Evolutionary conservation across 2,797 vertebrate genomes (phyloP).

Genomic region (Sebastes umbrosus): DNA sequence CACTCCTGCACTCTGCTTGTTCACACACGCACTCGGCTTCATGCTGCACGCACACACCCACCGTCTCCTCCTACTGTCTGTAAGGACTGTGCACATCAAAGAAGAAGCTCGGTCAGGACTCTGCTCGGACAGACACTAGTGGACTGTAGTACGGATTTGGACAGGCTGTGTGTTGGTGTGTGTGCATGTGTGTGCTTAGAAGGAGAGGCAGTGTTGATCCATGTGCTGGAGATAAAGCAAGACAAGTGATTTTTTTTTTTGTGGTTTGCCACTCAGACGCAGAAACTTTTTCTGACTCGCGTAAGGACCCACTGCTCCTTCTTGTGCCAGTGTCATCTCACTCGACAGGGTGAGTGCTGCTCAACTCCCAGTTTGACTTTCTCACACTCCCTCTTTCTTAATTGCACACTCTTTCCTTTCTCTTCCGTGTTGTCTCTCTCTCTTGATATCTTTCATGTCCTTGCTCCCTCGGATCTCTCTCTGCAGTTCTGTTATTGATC

Average conservation of each 20-base stretch:
- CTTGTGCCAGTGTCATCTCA: slow-evolving; percentile 45
- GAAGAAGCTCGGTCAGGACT: slow-evolving; percentile 17
- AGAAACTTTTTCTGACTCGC: slow-evolving; percentile 17
- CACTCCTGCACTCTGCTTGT: slow-evolving; percentile 63
- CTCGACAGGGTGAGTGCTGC: slow-evolving; percentile 72
- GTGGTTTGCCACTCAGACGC: neutral
- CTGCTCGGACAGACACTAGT: slow-evolving; percentile 5
- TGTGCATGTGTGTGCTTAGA: neutral
- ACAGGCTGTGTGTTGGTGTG: neutral
- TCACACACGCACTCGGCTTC: slow-evolving; percentile 67
- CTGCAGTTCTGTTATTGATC: slow-evolving; percentile 31
- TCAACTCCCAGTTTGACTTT: slow-evolving; percentile 5
- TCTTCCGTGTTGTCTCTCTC: slow-evolving; percentile 18
- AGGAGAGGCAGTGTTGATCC: slow-evolving; percentile 5
- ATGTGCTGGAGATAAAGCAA: slow-evolving; percentile 24
- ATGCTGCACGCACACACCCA: slow-evolving; percentile 49
- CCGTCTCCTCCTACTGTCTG: slow-evolving; percentile 19
- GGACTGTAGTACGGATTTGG: neutral
- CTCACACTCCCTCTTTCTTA: slow-evolving; percentile 2
- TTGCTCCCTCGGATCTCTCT: neutral
- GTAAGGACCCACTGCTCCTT: slow-evolving; percentile 29
- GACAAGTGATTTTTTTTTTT: neutral
- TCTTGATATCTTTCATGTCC: neutral
- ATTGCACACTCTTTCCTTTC: neutral
- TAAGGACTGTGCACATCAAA: slow-evolving; percentile 35